These are phyloP conservation scores for Drosophila kohkoa DNA, from an alignment of 1,140 invertebrate species.

Conservation along the genomic window DNA sequence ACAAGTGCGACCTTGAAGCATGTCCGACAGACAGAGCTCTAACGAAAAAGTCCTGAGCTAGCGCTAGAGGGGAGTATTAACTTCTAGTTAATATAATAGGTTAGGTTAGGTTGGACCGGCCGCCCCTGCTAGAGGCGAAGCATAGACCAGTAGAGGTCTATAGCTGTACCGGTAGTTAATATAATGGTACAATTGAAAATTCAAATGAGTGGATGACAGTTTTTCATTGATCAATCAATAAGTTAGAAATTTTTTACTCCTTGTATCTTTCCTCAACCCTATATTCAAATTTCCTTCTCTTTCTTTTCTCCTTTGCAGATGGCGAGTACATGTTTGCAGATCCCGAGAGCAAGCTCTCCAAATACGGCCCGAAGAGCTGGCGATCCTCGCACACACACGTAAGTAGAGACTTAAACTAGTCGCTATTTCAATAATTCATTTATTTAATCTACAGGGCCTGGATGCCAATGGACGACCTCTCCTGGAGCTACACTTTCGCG, in stretches of 20 bases:
- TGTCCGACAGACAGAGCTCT: not conserved
- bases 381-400: constrained; percentile 96
- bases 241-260: too few relatives aligned
- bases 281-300: not conserved
- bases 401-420: constrained; percentile 84
- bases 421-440: not conserved
- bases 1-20: constrained; percentile 46
- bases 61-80: too few relatives aligned
- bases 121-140: too few relatives aligned
- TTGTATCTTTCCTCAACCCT: not conserved
- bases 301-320: constrained; percentile 88
- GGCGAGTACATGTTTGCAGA: constrained; percentile 98
- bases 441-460: constrained; percentile 88
- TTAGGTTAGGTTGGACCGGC: too few relatives aligned
- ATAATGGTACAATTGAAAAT: too few relatives aligned
- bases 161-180: too few relatives aligned
- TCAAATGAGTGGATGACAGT: too few relatives aligned
- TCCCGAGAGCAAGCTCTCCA: constrained; percentile 96
- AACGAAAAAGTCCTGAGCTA: not conserved
- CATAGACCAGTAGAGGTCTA: too few relatives aligned
- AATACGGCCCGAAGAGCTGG: constrained; percentile 98
- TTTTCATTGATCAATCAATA: not conserved
- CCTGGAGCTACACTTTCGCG: constrained; percentile 95
- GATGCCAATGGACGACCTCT: constrained; percentile 95
- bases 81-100: too few relatives aligned